Percentiles rank a stretch among this genome's conserved stretches.
Evolutionary conservation across 2,113 vertebrate species (phyloP).

Genomic region (Hippocampus mohnikei): DNA sequence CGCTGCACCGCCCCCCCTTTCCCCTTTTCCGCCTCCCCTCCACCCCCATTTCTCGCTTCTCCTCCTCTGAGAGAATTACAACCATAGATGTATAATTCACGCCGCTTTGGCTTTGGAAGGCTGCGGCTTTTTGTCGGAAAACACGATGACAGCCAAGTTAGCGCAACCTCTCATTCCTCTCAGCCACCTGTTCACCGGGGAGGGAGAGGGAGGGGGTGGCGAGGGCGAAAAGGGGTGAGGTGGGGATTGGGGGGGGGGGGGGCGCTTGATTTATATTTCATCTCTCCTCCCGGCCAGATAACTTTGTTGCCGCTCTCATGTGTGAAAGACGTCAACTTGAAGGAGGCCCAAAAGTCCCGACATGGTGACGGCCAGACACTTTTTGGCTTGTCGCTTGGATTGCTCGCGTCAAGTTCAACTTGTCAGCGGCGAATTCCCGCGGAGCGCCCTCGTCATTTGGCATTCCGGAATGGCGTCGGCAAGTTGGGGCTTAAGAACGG

Average conservation of each 20-base stretch:
- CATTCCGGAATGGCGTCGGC: slow-evolving; percentile 45
- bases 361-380: slow-evolving; percentile 54
- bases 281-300: slow-evolving; percentile 63
- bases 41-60: slow-evolving; percentile 33
- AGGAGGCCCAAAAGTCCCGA: slow-evolving; percentile 58
- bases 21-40: slow-evolving; percentile 42
- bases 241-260: slow-evolving; percentile 45
- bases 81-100: slow-evolving; percentile 80
- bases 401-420: slow-evolving; percentile 62
- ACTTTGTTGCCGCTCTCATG: slow-evolving; percentile 70
- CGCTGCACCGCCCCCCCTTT: not conserved
- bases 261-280: slow-evolving; percentile 76
- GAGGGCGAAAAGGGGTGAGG: slow-evolving; percentile 30
- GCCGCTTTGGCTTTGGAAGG: slow-evolving; percentile 72
- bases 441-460: slow-evolving; percentile 19
- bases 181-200: slow-evolving; percentile 75
- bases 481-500: slow-evolving; percentile 35
- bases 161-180: slow-evolving; percentile 70
- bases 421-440: slow-evolving; percentile 52
- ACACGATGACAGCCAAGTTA: slow-evolving; percentile 75
- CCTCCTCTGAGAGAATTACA: slow-evolving; percentile 73
- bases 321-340: slow-evolving; percentile 70
- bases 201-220: slow-evolving; percentile 46
- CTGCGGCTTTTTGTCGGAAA: slow-evolving; percentile 72
- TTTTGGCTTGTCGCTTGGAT: slow-evolving; percentile 48